These are phyloP conservation scores for Porphyrio hochstetteri DNA, from an alignment of 2,113 vertebrate species.

Conservation along the genomic window DNA sequence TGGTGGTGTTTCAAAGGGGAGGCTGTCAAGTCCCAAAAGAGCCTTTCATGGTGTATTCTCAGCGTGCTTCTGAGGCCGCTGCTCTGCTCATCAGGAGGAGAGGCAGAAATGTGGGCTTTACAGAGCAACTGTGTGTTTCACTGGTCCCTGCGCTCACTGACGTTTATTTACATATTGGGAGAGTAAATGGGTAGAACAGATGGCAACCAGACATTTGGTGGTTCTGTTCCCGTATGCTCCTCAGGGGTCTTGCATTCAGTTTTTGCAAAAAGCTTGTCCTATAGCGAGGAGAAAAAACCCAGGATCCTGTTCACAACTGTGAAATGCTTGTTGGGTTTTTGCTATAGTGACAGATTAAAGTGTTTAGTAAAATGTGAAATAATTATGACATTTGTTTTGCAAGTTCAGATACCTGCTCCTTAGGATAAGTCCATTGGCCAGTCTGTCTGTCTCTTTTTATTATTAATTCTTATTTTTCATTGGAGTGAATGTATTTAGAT, in stretches of 20 bases:
- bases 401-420: slow-evolving; percentile 26
- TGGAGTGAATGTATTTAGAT: not conserved
- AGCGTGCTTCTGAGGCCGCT: slow-evolving; percentile 69
- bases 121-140: slow-evolving; percentile 74
- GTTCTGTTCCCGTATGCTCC: slow-evolving; percentile 67
- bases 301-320: slow-evolving; percentile 58
- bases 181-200: slow-evolving; percentile 82
- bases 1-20: slow-evolving; percentile 58
- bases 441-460: not conserved
- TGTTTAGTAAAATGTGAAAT: slow-evolving; percentile 57
- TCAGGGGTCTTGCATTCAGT: slow-evolving; percentile 75
- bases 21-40: slow-evolving; percentile 68
- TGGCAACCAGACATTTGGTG: slow-evolving; percentile 79
- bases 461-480: not conserved
- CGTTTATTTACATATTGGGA: slow-evolving; percentile 82
- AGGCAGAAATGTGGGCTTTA: slow-evolving; percentile 77
- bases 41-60: slow-evolving; percentile 67
- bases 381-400: slow-evolving; percentile 63
- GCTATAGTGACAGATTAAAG: slow-evolving; percentile 61
- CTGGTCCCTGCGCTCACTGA: slow-evolving; percentile 67
- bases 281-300: slow-evolving; percentile 54
- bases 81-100: slow-evolving; percentile 76
- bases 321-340: slow-evolving; percentile 60
- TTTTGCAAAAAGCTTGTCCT: slow-evolving; percentile 70
- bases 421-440: not conserved